phyloP scores from a whole-genome alignment of 2,888 invertebrate genomes.

The Hedychridium roseum region DNA sequence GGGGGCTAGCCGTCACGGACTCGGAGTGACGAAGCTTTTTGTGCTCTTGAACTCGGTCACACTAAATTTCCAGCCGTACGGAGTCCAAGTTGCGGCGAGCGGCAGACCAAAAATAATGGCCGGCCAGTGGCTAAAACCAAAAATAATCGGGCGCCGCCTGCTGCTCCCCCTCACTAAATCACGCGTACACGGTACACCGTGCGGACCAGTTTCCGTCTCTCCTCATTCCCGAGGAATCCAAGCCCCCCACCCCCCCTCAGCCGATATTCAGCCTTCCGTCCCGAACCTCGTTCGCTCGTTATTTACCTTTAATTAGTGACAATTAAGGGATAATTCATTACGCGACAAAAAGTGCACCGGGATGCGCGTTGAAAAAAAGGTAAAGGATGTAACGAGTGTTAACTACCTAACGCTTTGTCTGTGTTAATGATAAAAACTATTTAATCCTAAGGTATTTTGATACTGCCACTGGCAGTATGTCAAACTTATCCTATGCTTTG shows the following conservation, averaged over 20 bases:
- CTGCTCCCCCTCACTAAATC: conserved; percentile 56
- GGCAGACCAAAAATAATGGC: conserved; percentile 51
- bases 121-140: conserved; percentile 54
- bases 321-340: conserved; percentile 57
- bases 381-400: too few species aligned
- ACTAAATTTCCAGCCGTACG: conserved; percentile 41
- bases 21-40: conserved; percentile 31
- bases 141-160: conserved; percentile 60
- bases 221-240: conserved; percentile 6
- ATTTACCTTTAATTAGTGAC: conserved; percentile 56
- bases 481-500: too few species aligned
- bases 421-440: too few species aligned
- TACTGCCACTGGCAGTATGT: too few species aligned
- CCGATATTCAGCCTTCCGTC: conserved; percentile 12
- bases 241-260: conserved; percentile 15
- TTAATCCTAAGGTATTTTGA: too few species aligned
- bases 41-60: conserved; percentile 35
- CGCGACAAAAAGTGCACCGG: conserved; percentile 13
- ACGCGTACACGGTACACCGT: conserved; percentile 44
- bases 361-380: too few species aligned
- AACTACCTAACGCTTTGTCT: too few species aligned
- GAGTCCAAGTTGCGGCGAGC: conserved; percentile 35
- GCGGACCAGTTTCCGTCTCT: conserved; percentile 41
- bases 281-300: conserved; percentile 42
- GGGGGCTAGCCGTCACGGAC: too few species aligned